Conservation (phyloP, 1,140 invertebrate genomes). For the Goniozus legneri region DNA sequence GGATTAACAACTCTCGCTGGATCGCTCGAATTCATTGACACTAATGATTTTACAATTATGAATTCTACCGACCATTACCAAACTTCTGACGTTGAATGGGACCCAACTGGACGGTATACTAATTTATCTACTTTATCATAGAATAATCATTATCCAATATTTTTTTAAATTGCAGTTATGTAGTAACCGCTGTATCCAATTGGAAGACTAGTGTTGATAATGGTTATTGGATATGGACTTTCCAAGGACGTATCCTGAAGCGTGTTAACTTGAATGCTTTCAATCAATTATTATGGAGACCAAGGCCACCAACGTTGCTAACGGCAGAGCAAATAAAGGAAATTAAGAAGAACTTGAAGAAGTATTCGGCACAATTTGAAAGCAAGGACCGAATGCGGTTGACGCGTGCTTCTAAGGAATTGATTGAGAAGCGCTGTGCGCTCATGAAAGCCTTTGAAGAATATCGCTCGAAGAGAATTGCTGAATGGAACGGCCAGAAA, state of each 20-base stretch:
- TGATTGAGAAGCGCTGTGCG: slow-evolving; percentile 89
- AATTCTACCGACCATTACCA: slow-evolving; percentile 90
- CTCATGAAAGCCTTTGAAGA: slow-evolving; percentile 86
- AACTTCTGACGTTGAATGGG: slow-evolving; percentile 97
- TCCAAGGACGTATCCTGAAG: slow-evolving; percentile 85
- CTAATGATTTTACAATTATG: slow-evolving; percentile 92
- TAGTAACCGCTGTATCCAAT: slow-evolving; percentile 89
- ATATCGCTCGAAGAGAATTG: slow-evolving; percentile 70
- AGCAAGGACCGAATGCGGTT: slow-evolving; percentile 91
- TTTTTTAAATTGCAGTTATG: slow-evolving; percentile 60
- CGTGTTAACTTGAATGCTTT: slow-evolving; percentile 87
- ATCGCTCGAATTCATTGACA: slow-evolving; percentile 92
- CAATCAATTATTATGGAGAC: slow-evolving; percentile 94
- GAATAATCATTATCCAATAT: background rate
- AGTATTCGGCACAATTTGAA: slow-evolving; percentile 94
- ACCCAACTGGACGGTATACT: slow-evolving; percentile 84
- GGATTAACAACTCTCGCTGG: slow-evolving; percentile 81
- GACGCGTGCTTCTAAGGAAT: slow-evolving; percentile 93
- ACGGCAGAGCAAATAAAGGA: slow-evolving; percentile 81
- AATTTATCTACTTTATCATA: background rate
- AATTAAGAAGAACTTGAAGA: slow-evolving; percentile 97
- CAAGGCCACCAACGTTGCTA: slow-evolving; percentile 84
- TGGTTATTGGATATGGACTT: slow-evolving; percentile 95
- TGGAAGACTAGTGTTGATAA: slow-evolving; percentile 98
- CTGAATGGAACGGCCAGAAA: slow-evolving; percentile 76